Evolutionary conservation across 2,113 vertebrate species (phyloP), one percentile per base, ranked within the genome.

Genomic region (Acrocephalus arundinaceus): DNA sequence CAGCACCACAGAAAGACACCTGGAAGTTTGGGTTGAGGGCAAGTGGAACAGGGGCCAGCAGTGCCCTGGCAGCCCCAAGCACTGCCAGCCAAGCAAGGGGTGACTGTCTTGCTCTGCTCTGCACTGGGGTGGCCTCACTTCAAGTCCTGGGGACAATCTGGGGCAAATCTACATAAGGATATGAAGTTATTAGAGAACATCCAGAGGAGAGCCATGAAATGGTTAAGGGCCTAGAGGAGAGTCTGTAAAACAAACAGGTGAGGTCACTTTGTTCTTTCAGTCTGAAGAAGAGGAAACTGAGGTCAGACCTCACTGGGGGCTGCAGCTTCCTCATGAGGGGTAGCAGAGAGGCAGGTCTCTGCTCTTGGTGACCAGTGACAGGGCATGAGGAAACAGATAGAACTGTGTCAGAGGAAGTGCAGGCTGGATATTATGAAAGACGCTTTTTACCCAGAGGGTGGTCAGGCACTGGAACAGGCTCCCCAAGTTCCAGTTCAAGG

Each of bases 31-130:
- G 46, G 70, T 46, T 54, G 39, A 75, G 39, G 28, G 15, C 24
- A 75, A 33, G n/a, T 19, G 30, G 39, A 46, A 68, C 78, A 41
- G 87, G 23, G n/a, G 20, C 33, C 70, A 82, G 52, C 33, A 74
- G 37, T 52, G 70, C 70, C 39, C 61, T n/a, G 52, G 54, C 28
- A 89, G 70, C 19, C 54, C 54, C 54, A 67, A 48, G 70, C 45
- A 59, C 0, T 31, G 63, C 48, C 0, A 0, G 27, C 17, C 0
- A 0, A 30, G 57, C 8, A 4, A 45, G 30, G 13, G n/a, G 23
- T n/a, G 46, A 78, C 70, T 41, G 46, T 54, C n/a, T 54, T 35
- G 9, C 39, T 37, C 68, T 58, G 52, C 31, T 58, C 45, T 52
- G 61, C 49, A 11, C 43, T 66, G 59, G 39, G n/a, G 24, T 3